Evolutionary conservation across 2,113 vertebrate species (phyloP).

Genomic region (Leptobrachium ailaonicum): DNA sequence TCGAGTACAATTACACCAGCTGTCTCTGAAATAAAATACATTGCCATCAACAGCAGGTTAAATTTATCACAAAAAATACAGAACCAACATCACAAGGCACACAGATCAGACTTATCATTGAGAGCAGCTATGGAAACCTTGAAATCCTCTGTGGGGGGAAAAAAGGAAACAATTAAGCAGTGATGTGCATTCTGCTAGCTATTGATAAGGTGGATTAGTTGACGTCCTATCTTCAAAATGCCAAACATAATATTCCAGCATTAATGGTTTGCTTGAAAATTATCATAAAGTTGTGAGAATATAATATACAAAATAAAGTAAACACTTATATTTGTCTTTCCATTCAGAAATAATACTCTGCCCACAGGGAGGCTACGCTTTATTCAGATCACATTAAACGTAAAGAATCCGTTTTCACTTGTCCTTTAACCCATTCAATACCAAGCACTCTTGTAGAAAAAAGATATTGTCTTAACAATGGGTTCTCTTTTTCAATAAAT

Average conservation of each 20-base stretch:
- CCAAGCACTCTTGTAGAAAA: too few relatives aligned
- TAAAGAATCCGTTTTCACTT: too few relatives aligned
- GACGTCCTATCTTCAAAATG: background rate
- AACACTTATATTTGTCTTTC: too few relatives aligned
- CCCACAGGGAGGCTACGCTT: too few relatives aligned
- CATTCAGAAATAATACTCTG: too few relatives aligned
- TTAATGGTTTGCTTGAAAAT: background rate
- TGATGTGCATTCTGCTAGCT: background rate
- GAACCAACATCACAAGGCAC: conserved; percentile 2
- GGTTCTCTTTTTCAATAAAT: too few relatives aligned
- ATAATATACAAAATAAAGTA: too few relatives aligned
- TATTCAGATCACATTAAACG: too few relatives aligned
- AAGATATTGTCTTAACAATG: too few relatives aligned
- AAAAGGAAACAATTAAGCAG: background rate
- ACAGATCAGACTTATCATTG: conserved; percentile 15
- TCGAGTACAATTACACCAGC: conserved; percentile 37
- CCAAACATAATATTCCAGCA: background rate
- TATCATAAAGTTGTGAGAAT: too few relatives aligned
- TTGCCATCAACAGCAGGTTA: conserved; percentile 20
- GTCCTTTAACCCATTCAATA: too few relatives aligned
- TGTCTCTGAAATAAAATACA: conserved; percentile 32
- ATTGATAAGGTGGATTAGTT: conserved; percentile 2
- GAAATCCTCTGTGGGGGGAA: conserved; percentile 1
- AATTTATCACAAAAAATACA: conserved; percentile 29
- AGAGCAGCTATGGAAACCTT: background rate